phyloP scores from a whole-genome alignment of 2,888 invertebrate genomes.

The Agriopis aurantiaria region DNA sequence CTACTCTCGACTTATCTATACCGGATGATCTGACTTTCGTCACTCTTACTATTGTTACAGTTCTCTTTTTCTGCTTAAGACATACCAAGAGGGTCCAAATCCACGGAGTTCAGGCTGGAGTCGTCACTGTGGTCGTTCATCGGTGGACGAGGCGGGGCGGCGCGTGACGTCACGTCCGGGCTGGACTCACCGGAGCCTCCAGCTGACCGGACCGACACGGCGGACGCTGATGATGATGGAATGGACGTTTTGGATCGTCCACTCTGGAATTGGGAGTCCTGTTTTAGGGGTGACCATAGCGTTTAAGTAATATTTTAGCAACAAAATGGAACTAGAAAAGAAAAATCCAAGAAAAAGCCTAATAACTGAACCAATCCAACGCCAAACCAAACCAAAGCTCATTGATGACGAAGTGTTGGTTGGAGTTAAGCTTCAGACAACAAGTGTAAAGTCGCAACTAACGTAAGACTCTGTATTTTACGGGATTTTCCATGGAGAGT shows the following conservation, averaged over 20 bases:
- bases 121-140: slow-evolving; percentile 90
- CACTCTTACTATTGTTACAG: too few species aligned
- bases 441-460: too few species aligned
- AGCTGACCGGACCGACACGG: slow-evolving; percentile 82
- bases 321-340: background rate
- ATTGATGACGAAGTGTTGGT: too few species aligned
- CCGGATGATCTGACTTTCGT: too few species aligned
- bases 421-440: too few species aligned
- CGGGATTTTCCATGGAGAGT: too few species aligned
- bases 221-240: slow-evolving; percentile 81
- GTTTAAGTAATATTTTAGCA: slow-evolving; percentile 13
- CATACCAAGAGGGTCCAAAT: slow-evolving; percentile 90
- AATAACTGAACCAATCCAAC: background rate
- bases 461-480: too few species aligned
- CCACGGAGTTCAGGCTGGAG: slow-evolving; percentile 96
- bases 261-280: slow-evolving; percentile 77
- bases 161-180: slow-evolving; percentile 84
- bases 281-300: slow-evolving; percentile 16
- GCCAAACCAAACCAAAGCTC: too few species aligned
- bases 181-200: slow-evolving; percentile 81
- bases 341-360: background rate
- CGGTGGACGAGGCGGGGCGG: slow-evolving; percentile 78
- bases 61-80: background rate
- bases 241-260: slow-evolving; percentile 87
- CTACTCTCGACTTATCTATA: too few species aligned